Percentiles rank a stretch among this genome's conserved stretches.
phyloP scores from a whole-genome alignment of 2,113 vertebrate genomes.

The Propithecus coquereli region DNA sequence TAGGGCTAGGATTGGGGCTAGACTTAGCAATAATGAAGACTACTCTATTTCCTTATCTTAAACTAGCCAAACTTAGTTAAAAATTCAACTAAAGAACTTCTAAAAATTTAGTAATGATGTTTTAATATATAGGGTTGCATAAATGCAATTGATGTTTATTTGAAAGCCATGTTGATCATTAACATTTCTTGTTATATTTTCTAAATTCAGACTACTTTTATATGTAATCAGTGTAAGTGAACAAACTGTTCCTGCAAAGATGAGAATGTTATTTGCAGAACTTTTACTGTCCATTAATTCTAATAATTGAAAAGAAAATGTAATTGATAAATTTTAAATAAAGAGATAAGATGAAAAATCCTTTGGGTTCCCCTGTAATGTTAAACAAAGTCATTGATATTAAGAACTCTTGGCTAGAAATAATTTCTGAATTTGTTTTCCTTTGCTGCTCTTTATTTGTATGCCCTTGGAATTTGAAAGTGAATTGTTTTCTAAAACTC shows the following conservation, averaged over 20 bases:
- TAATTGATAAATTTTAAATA: background rate
- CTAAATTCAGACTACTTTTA: background rate
- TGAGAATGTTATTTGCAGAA: background rate
- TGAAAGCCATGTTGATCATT: background rate
- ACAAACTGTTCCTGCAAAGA: background rate
- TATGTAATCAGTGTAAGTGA: background rate
- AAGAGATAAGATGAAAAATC: background rate
- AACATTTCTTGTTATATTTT: background rate
- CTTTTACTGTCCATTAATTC: background rate
- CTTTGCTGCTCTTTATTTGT: background rate
- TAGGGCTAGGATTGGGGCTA: background rate
- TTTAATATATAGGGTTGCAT: background rate
- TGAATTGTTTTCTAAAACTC: slow-evolving; percentile 18
- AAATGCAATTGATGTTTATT: background rate
- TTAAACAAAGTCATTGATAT: background rate
- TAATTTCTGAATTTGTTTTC: background rate
- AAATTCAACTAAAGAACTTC: background rate
- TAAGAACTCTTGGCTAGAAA: background rate
- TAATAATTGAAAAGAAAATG: background rate
- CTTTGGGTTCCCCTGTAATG: fast-evolving
- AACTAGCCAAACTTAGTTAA: background rate
- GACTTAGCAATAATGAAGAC: background rate
- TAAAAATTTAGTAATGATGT: background rate
- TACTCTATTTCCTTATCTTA: background rate
- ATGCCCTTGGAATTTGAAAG: slow-evolving; percentile 15